Conservation (phyloP, 2,113 vertebrate genomes). For the Eurystomus gularis region DNA sequence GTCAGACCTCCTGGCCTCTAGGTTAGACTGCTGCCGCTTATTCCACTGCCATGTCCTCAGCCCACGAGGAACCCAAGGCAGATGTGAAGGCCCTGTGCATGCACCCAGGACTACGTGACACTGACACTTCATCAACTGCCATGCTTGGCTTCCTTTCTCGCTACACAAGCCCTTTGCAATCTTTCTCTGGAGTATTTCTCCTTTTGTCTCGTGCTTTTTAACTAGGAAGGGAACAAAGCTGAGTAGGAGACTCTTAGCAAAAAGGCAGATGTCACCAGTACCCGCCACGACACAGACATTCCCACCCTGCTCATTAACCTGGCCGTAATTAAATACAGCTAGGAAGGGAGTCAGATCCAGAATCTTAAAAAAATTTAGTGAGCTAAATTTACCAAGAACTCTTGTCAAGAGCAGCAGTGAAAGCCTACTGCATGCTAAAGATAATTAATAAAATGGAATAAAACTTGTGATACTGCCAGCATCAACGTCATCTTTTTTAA, state of each 20-base stretch:
- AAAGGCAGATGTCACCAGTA: neutral
- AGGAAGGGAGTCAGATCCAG: neutral
- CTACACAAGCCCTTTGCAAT: neutral
- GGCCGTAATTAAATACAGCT: neutral
- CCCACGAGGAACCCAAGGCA: neutral
- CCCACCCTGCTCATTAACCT: neutral
- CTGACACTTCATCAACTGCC: neutral
- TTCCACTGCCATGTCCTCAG: neutral
- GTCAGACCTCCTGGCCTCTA: neutral
- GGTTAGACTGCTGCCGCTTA: neutral
- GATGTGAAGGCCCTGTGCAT: neutral
- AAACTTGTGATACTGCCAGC: neutral
- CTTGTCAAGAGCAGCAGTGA: neutral
- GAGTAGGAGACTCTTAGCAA: neutral
- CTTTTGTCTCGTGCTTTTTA: neutral
- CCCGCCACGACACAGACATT: neutral
- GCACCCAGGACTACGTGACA: accelerated
- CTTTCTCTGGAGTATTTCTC: neutral
- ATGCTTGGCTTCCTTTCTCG: neutral
- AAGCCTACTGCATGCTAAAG: neutral
- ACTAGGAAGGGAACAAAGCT: neutral
- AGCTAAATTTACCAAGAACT: neutral
- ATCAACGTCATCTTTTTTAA: neutral
- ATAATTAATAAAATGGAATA: neutral
- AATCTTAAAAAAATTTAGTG: no score